Percentiles rank a stretch among this genome's conserved stretches.
Conservation (phyloP, 2,113 vertebrate genomes). For the Bufo gargarizans region DNA sequence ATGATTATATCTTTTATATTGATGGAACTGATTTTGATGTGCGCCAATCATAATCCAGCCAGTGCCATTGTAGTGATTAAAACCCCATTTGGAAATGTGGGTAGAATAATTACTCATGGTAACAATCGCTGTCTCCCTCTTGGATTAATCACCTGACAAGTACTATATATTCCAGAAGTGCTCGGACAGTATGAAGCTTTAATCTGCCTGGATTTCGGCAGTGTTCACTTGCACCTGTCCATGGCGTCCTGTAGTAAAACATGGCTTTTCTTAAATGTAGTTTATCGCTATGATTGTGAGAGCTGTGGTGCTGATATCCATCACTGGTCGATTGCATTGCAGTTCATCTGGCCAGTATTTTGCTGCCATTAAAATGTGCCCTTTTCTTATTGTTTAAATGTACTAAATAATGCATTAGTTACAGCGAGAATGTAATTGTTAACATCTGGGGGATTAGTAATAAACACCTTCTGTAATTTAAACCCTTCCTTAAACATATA, state of each 20-base stretch:
- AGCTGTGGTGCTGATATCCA: not conserved
- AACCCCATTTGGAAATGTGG: no score
- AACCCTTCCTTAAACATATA: not conserved
- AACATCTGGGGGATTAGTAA: constrained; percentile 1
- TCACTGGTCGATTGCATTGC: not conserved
- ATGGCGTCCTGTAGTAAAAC: not conserved
- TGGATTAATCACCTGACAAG: not conserved
- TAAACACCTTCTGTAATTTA: not conserved
- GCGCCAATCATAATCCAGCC: no score
- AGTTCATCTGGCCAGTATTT: not conserved
- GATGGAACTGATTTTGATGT: no score
- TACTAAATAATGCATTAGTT: not conserved
- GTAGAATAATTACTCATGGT: no score
- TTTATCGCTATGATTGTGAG: not conserved
- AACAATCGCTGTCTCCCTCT: not conserved
- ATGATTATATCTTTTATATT: no score
- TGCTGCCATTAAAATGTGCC: not conserved
- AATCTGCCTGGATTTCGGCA: not conserved
- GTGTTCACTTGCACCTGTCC: constrained; percentile 17
- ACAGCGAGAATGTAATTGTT: not conserved
- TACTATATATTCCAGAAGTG: not conserved
- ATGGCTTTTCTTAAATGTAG: not conserved
- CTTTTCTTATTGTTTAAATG: not conserved
- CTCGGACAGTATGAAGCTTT: not conserved
- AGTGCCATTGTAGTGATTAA: no score